Percentiles rank a stretch among this genome's conserved stretches.
phyloP scores from a whole-genome alignment of 2,888 invertebrate genomes.

The Ptilodon capucinus region DNA sequence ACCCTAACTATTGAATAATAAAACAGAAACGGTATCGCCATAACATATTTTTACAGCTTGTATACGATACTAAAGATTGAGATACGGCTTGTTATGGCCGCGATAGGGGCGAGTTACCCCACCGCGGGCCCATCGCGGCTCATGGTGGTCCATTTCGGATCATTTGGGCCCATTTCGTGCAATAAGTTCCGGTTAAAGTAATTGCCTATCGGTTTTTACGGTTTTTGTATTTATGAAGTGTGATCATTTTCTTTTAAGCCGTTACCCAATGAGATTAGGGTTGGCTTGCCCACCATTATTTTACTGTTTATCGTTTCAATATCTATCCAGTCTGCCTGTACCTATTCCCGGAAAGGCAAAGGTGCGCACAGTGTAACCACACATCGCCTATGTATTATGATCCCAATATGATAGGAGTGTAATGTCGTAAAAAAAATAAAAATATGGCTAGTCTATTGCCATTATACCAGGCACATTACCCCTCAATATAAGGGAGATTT shows the following conservation, averaged over 20 bases:
- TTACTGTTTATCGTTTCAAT: too few species aligned
- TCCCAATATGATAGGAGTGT: too few species aligned
- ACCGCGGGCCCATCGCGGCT: slow-evolving; percentile 40
- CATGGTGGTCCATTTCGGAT: slow-evolving; percentile 20
- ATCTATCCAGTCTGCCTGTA: too few species aligned
- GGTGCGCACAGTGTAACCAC: too few species aligned
- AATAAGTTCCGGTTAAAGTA: slow-evolving; percentile 48
- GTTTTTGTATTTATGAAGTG: neutral
- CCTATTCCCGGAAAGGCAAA: too few species aligned
- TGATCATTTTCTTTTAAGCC: neutral
- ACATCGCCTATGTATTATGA: too few species aligned
- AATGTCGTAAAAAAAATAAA: too few species aligned
- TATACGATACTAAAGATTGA: slow-evolving; percentile 22
- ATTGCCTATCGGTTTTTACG: slow-evolving; percentile 38
- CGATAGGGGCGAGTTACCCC: slow-evolving; percentile 29
- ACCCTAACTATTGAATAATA: neutral
- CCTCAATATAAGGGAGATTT: too few species aligned
- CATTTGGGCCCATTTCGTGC: slow-evolving; percentile 40
- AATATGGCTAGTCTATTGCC: too few species aligned
- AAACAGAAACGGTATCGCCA: neutral
- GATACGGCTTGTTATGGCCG: slow-evolving; percentile 33
- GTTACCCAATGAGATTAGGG: too few species aligned
- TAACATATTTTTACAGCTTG: slow-evolving; percentile 10
- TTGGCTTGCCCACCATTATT: too few species aligned
- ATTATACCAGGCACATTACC: too few species aligned